Evolutionary conservation across 2,113 vertebrate species (phyloP).

Genomic region (Procavia capensis): DNA sequence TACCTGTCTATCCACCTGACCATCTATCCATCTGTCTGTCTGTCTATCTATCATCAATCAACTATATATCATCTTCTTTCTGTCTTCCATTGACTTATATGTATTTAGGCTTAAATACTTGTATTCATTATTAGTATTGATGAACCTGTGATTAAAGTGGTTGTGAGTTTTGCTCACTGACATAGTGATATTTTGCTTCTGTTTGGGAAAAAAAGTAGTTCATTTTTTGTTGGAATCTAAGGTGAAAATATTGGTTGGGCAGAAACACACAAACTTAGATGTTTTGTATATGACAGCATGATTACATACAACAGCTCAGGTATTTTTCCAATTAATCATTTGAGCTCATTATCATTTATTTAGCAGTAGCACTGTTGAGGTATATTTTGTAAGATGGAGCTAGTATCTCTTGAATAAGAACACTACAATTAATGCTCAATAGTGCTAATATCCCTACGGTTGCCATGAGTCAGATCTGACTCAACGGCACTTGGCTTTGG

Average conservation of each 20-base stretch:
- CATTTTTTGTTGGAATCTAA: neutral
- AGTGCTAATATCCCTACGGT: too few relatives aligned
- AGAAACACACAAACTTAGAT: neutral
- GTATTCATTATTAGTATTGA: neutral
- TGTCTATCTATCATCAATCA: too few relatives aligned
- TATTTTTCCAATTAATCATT: neutral
- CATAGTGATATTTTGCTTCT: neutral
- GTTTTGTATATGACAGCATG: neutral
- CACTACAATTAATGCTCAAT: neutral
- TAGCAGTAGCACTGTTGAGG: neutral
- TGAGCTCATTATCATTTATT: neutral
- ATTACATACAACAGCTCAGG: neutral
- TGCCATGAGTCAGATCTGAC: too few relatives aligned
- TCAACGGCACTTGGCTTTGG: too few relatives aligned
- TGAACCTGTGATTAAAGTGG: neutral
- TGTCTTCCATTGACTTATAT: too few relatives aligned
- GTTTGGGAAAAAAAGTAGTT: neutral
- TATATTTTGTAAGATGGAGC: neutral
- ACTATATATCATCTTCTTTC: neutral
- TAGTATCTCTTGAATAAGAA: neutral
- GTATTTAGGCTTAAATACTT: neutral
- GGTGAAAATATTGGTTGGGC: neutral
- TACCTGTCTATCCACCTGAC: too few relatives aligned
- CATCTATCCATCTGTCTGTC: too few relatives aligned
- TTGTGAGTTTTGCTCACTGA: neutral